These are phyloP conservation scores for Anguilla rostrata DNA, from an alignment of 2,113 vertebrate genomes.

Conservation along the genomic window DNA sequence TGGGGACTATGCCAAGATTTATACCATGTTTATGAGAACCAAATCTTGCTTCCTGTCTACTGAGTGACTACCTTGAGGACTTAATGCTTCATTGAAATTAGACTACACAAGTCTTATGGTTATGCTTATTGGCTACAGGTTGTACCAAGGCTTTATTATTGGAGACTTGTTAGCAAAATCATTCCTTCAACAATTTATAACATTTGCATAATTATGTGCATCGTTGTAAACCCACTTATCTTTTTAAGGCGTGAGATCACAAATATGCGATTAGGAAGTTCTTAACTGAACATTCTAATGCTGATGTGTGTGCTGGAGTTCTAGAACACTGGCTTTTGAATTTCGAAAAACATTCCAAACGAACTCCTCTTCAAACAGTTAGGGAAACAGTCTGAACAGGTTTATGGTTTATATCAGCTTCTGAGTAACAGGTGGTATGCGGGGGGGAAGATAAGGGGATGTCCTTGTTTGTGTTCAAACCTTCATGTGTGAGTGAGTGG, in stretches of 20 bases:
- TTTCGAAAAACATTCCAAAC: no score
- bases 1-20: neutral
- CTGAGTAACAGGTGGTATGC: neutral
- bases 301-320: no score
- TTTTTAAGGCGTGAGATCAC: no score
- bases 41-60: neutral
- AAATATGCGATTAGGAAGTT: no score
- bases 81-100: neutral
- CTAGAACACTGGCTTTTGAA: no score
- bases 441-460: neutral
- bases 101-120: neutral
- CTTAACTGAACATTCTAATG: no score
- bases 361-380: neutral
- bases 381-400: neutral
- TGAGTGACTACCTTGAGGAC: neutral
- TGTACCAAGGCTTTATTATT: neutral
- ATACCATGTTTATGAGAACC: neutral
- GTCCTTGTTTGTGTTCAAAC: neutral
- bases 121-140: neutral
- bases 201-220: no score
- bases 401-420: neutral
- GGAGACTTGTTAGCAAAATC: no score
- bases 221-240: no score
- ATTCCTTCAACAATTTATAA: no score
- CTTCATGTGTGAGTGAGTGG: neutral